Base-by-base conservation (phyloP, 2,888 invertebrate genomes). In the Nowickia ferox region DNA sequence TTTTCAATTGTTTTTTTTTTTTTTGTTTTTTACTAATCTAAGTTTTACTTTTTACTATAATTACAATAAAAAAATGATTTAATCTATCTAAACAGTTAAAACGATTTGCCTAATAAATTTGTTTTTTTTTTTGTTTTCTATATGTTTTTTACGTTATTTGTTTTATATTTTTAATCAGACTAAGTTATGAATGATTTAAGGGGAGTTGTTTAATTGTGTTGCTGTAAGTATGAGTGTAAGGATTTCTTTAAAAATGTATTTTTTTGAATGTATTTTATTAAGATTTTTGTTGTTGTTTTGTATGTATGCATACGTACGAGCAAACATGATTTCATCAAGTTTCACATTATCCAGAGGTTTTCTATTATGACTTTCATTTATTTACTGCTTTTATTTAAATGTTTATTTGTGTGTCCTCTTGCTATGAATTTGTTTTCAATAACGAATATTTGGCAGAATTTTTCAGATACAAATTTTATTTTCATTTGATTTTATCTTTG, bases 331-430 rank as follows among this genome's bases (percentile, higher is more conserved):
- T 90, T 91, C 79, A 90, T 91, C 90, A 91, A 92, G 90, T 90
- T 91, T 92, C 92, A 92, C 92, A 92, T 92, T 92, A 92, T 92
- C 91, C 91, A 92, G 92, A 92, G 92, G 91, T 92, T 88, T 82
- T 72, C 59, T 61, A 68, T 84, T 78, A 88, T 88, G 87, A 84
- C 78, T 77, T 87, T 87, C 82, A 11, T 75, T 38, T 77, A 5
- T 86, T 87, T 30, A 15, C n/a, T 53, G 9, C 63, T 78, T 83
- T 76, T 30, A 19, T 84, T 82, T 48, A 65, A 42, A 81, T 85
- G 69, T 86, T 80, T 53, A 77, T 65, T 81, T 66, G 53, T 48
- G 53, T 82, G 63, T 42, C 22, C 30, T 61, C 71, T 78, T 59
- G 66, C 13, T 85, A 68, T 65, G 0, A 6, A 15, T 82, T 63